Conservation (phyloP, 2,113 vertebrate species). For the human region GRCh38 chr14:50823501-50824000, state of each 20-base stretch:
- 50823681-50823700: not conserved
- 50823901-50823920: conserved; percentile 20
- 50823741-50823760: conserved; percentile 50
- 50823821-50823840: conserved; percentile 73
- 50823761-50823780: conserved; percentile 41
- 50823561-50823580: not conserved
- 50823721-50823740: not conserved
- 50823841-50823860: conserved; percentile 64
- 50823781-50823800: conserved; percentile 73
- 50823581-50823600: not conserved
- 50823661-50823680: not conserved
- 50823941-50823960: conserved; percentile 1
- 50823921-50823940: conserved; percentile 21
- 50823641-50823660: not conserved
- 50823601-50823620: not conserved
- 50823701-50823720: not conserved
- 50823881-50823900: conserved; percentile 60
- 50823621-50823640: not conserved
- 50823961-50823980: not conserved
- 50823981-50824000: not conserved
- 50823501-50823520: not conserved
- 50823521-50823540: not conserved
- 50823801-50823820: conserved; percentile 71
- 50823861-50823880: conserved; percentile 68
- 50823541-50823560: not conserved